Base-by-base conservation (phyloP, 2,888 invertebrate species). In the Tenthredo scrophulariae region DNA sequence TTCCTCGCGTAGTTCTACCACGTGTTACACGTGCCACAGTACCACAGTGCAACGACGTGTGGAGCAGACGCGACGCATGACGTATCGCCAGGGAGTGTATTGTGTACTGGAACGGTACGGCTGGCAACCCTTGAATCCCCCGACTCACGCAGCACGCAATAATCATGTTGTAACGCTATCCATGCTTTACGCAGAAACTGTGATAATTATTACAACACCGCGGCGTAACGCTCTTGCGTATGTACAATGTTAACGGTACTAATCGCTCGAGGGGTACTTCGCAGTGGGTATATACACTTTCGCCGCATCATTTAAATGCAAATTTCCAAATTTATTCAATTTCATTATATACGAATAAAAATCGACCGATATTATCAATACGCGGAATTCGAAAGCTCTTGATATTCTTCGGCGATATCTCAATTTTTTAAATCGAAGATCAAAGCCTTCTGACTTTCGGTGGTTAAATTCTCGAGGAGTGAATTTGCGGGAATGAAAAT, bases 1-100 rank as follows among this genome's bases (percentile, higher is more conserved):
- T 77, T 77, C 77, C 77, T 18, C 77, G 77, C 46, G 29, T 54
- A 46, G 26, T 77, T 77, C 29, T 54, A 77, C 77, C 77, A 77
- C 77, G 77, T 77, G 77, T 77, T 77, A 77, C 77, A 77, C 77
- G 26, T 43, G 80, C 84, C 72, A 84, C 77, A 84, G 84, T 80
- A 58, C 85, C 74, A 70, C 50, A 72, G 83, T 75, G 85, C 86
- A 87, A 87, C 87, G 87, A 89, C 89, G 67, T 26, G 88, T 91
- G 91, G 89, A 88, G 88, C 90, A 89, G 92, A 92, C 92, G 89
- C 88, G 89, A 89, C 89, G 89, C 88, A 90, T 92, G 92, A 92
- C 90, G 90, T 90, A 92, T 92, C 90, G 91, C 91, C 87, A 84
- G 86, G 87, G 90, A 90, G 90, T 90, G 90, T 91, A 92, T 92